phyloP scores from a whole-genome alignment of 2,888 invertebrate species.

The Agrochola litura region DNA sequence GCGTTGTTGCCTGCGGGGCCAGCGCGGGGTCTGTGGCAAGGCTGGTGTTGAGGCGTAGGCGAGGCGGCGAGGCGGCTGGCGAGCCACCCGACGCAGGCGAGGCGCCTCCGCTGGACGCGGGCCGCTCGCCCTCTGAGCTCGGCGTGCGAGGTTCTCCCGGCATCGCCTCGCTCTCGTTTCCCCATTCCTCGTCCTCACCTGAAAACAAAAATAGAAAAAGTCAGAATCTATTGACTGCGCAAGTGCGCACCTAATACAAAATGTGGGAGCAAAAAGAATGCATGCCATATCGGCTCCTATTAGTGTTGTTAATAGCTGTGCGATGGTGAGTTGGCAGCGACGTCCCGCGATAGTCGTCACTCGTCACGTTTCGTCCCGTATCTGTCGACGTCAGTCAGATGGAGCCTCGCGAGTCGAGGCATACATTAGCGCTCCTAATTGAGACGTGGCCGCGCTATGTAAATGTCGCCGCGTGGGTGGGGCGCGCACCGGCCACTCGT shows the following conservation, averaged over 20 bases:
- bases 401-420: conserved; percentile 87
- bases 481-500: conserved; percentile 74
- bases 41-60: conserved; percentile 94
- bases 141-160: conserved; percentile 89
- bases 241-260: conserved; percentile 60
- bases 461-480: conserved; percentile 90
- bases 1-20: conserved; percentile 92
- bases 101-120: conserved; percentile 82
- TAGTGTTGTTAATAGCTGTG: conserved; percentile 87
- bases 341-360: conserved; percentile 86
- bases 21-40: conserved; percentile 96
- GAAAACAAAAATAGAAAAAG: conserved; percentile 78
- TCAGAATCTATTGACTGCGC: conserved; percentile 64
- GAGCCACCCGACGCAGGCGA: conserved; percentile 81
- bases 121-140: conserved; percentile 86
- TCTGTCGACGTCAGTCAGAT: conserved; percentile 89
- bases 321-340: conserved; percentile 83
- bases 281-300: conserved; percentile 82
- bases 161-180: conserved; percentile 91
- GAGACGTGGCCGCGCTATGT: conserved; percentile 90
- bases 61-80: conserved; percentile 90
- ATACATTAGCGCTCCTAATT: conserved; percentile 91
- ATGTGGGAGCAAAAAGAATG: conserved; percentile 74
- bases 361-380: conserved; percentile 89
- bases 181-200: conserved; percentile 93